These are phyloP conservation scores for Euclidia mi DNA, from an alignment of 2,888 invertebrate species.

Conservation along the genomic window DNA sequence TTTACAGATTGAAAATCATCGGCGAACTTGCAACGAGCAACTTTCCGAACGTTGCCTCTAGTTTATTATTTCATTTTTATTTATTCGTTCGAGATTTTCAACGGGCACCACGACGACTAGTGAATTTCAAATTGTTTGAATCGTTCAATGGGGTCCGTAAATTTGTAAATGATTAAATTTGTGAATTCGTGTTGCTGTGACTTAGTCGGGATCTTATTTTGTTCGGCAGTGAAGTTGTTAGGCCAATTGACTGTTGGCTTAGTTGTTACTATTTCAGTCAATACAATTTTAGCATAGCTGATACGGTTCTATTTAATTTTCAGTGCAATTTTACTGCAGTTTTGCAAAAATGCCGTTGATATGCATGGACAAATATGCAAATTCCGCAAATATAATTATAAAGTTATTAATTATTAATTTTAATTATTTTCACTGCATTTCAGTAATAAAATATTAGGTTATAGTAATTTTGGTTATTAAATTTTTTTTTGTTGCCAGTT, in stretches of 20 bases:
- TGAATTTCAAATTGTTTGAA: conserved; percentile 53
- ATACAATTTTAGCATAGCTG: too few species aligned
- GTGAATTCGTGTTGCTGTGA: conserved; percentile 6
- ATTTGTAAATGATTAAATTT: conserved; percentile 32
- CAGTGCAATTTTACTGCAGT: too few species aligned
- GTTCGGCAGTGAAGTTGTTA: background rate
- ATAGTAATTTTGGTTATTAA: too few species aligned
- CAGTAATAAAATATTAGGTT: too few species aligned
- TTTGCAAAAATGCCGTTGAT: too few species aligned
- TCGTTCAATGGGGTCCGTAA: conserved; percentile 22
- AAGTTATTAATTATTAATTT: too few species aligned
- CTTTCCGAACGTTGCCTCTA: conserved; percentile 43
- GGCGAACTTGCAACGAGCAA: conserved; percentile 50
- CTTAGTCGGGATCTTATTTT: conserved; percentile 1
- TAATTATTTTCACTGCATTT: too few species aligned
- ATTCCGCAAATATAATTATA: too few species aligned
- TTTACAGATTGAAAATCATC: conserved; percentile 58
- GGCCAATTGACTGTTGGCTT: background rate
- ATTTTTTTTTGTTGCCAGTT: too few species aligned
- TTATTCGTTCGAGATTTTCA: conserved; percentile 58
- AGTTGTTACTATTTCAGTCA: background rate
- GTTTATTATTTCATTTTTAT: conserved; percentile 66
- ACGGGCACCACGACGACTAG: conserved; percentile 40
- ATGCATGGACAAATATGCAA: too few species aligned
- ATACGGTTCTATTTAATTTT: too few species aligned